Base-by-base conservation (phyloP, 2,113 vertebrate species). In the Vombatus ursinus region DNA sequence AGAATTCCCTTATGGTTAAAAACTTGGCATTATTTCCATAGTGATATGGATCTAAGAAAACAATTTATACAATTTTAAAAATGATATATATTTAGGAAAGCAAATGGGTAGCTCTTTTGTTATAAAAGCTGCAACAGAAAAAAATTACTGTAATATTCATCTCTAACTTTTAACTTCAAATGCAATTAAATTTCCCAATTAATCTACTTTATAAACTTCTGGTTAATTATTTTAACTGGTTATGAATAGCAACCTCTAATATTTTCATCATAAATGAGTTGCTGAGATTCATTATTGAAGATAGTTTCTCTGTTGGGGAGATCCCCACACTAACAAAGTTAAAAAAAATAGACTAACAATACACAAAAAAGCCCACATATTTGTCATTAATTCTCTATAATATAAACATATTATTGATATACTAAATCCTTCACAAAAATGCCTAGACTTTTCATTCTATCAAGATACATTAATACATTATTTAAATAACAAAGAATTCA, bases 351-450 rank as follows among this genome's bases (percentile, higher is more conserved):
- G 25, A 19, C 0, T 12, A 91, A 2, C 19, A 6, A 23, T 19
- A 5, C 37, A 24, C 53, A 54, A 16, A 68, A 50, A 50, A 50
- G 53, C 51, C 2, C 0, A 52, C 57, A 89, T 89, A 89, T 89
- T 95, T 91, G 48, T 94, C 11, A 95, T 50, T 95, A 94, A 61
- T 96, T 90, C 3, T 50, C 2, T 77, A 7, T 89, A 49, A 96
- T 68, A 93, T 95, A 9, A 94, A 90, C 5, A 10, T 0, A 31
- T 44, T 91, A 25, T 95, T 96, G 77, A 96, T 50, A 91, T 19
- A 22, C n/a, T 44, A 84, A 84, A 84, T 22, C 19, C 68, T 84
- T 84, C 68, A 22, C 68, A 24, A 6, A 94, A 96, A 92, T 95
- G 0, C 51, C 68, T 91, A 89, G 28, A 90, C 53, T 95, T 53